These are phyloP conservation scores for Dicycla oo DNA, from an alignment of 2,888 invertebrate species.

Conservation along the genomic window DNA sequence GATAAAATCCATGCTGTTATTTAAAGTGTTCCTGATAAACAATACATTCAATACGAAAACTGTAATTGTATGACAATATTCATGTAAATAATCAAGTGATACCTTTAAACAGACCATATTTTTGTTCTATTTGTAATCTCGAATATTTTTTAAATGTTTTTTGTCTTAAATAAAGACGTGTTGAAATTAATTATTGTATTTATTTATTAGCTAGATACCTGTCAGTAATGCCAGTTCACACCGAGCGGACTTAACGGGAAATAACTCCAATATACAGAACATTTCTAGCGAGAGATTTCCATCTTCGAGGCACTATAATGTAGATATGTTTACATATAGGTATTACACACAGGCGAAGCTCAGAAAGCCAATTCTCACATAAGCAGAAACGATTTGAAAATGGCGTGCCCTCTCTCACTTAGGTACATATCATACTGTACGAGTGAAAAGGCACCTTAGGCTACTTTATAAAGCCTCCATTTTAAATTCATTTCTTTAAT, in stretches of 20 bases:
- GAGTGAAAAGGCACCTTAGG: too few species aligned
- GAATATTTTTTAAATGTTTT: conserved; percentile 20
- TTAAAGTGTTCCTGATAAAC: conserved; percentile 33
- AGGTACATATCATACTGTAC: too few species aligned
- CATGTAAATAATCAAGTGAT: neutral
- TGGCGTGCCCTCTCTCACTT: too few species aligned
- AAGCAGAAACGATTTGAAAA: too few species aligned
- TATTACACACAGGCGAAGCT: too few species aligned
- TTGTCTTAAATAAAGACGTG: conserved; percentile 49
- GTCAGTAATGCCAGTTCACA: neutral
- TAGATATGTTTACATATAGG: too few species aligned
- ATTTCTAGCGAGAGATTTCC: neutral
- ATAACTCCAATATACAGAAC: too few species aligned
- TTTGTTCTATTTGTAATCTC: conserved; percentile 9
- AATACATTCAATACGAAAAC: conserved; percentile 22
- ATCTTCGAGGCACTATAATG: too few species aligned
- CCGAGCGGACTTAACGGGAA: neutral
- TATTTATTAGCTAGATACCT: neutral
- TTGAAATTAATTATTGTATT: conserved; percentile 2
- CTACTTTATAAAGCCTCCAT: too few species aligned
- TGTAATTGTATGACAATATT: conserved; percentile 16
- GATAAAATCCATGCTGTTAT: conserved; percentile 35
- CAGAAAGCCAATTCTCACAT: too few species aligned
- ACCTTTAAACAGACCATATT: conserved; percentile 5
- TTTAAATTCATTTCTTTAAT: too few species aligned